phyloP scores from a whole-genome alignment of 2,113 vertebrate genomes.

The Cheilinus undulatus region DNA sequence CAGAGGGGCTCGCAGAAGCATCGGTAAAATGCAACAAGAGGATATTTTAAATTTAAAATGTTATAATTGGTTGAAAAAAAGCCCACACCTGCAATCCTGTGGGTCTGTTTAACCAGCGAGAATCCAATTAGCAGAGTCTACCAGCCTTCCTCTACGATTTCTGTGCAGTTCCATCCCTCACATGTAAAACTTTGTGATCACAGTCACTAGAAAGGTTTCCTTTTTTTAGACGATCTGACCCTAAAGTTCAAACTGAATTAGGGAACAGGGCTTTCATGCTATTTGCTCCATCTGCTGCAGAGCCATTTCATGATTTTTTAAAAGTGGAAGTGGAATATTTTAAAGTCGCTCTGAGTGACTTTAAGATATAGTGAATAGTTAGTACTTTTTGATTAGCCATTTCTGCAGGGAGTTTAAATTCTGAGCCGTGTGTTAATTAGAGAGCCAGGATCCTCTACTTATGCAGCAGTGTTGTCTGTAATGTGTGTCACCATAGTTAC shows the following conservation, averaged over 20 bases:
- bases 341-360: background rate
- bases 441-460: background rate
- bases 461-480: too few relatives aligned
- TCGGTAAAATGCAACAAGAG: background rate
- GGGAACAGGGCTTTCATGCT: slow-evolving; percentile 13
- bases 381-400: background rate
- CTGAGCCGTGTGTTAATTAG: background rate
- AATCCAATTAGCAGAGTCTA: background rate
- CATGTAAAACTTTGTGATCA: background rate
- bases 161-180: background rate
- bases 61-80: background rate
- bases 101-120: background rate
- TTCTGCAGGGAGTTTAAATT: background rate
- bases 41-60: background rate
- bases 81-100: background rate
- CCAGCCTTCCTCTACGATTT: background rate
- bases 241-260: slow-evolving; percentile 27
- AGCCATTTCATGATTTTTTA: slow-evolving; percentile 11
- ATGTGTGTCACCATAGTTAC: too few relatives aligned
- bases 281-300: slow-evolving; percentile 30
- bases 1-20: background rate
- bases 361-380: background rate
- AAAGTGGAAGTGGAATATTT: background rate
- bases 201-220: slow-evolving; percentile 3
- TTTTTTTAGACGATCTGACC: slow-evolving; percentile 9